A percentile compares a stretch with the other conserved stretches of the same genome.
These are phyloP conservation scores for Incurvaria masculella DNA, from an alignment of 2,888 invertebrate genomes.

Conservation along the genomic window DNA sequence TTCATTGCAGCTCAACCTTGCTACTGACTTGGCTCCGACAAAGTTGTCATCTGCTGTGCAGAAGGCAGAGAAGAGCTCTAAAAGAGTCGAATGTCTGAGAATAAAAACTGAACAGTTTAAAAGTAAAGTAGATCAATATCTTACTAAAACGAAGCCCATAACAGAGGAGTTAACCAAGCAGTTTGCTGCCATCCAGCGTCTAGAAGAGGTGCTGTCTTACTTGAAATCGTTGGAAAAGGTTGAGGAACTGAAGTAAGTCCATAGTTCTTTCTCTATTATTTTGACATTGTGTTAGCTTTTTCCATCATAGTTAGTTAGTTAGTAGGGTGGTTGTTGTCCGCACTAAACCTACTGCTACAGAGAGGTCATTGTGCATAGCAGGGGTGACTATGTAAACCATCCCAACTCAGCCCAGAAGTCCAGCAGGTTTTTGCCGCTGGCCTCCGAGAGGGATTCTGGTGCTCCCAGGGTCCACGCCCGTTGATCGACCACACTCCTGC, in stretches of 20 bases:
- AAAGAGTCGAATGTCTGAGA: conserved; percentile 44
- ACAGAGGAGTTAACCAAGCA: conserved; percentile 40
- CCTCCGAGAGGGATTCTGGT: too few relatives aligned
- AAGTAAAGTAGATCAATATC: conserved; percentile 35
- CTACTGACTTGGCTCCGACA: conserved; percentile 60
- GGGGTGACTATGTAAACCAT: too few relatives aligned
- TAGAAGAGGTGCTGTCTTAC: conserved; percentile 63
- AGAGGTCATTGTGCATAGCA: too few relatives aligned
- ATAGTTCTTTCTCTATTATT: too few relatives aligned
- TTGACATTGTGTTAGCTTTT: too few relatives aligned
- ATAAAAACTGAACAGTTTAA: conserved; percentile 43
- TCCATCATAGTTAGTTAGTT: too few relatives aligned
- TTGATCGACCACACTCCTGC: too few relatives aligned
- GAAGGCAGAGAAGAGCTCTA: conserved; percentile 56
- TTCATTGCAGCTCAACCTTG: conserved; percentile 56
- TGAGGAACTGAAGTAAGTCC: conserved; percentile 64
- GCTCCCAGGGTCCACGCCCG: too few relatives aligned
- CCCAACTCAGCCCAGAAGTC: too few relatives aligned
- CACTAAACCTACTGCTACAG: too few relatives aligned
- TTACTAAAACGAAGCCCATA: conserved; percentile 38
- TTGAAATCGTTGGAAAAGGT: conserved; percentile 66
- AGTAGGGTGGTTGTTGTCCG: too few relatives aligned
- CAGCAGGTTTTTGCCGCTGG: too few relatives aligned
- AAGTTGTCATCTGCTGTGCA: conserved; percentile 62
- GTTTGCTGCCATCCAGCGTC: conserved; percentile 45